Conservation (phyloP, 2,113 vertebrate genomes). For the Heterochromis multidens region DNA sequence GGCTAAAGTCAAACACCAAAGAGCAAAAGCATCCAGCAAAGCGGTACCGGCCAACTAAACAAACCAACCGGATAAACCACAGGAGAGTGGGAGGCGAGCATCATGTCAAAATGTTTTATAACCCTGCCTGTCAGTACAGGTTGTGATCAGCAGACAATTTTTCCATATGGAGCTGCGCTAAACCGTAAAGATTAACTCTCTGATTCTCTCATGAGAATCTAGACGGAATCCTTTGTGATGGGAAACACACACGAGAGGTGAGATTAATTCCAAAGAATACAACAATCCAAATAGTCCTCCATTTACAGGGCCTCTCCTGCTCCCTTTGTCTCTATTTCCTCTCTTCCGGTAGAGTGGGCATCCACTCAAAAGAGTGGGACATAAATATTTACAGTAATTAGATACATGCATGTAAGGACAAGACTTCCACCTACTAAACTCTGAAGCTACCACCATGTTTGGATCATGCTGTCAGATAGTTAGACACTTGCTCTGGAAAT, state of each 20-base stretch:
- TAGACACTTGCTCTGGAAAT: background rate
- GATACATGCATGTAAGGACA: constrained; percentile 43
- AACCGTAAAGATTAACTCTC: constrained; percentile 54
- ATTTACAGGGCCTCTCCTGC: background rate
- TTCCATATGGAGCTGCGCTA: constrained; percentile 55
- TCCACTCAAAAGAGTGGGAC: constrained; percentile 33
- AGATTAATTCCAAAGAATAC: constrained; percentile 57
- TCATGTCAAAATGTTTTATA: constrained; percentile 13
- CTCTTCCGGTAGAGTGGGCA: constrained; percentile 18
- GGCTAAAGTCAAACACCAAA: constrained; percentile 42
- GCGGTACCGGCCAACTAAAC: constrained; percentile 7
- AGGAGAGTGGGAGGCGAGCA: constrained; percentile 18
- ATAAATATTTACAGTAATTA: constrained; percentile 66
- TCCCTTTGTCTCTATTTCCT: background rate
- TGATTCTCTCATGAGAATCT: constrained; percentile 47
- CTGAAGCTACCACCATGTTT: background rate
- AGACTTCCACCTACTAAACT: constrained; percentile 1
- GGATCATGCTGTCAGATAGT: background rate
- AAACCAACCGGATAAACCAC: constrained; percentile 42
- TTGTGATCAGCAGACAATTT: constrained; percentile 21
- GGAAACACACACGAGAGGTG: constrained; percentile 54
- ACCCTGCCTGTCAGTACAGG: constrained; percentile 35
- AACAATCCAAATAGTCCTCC: constrained; percentile 21
- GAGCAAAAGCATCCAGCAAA: constrained; percentile 30
- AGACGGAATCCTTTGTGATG: constrained; percentile 46